Conservation (phyloP, 2,888 invertebrate genomes). For the Lymantria monacha region DNA sequence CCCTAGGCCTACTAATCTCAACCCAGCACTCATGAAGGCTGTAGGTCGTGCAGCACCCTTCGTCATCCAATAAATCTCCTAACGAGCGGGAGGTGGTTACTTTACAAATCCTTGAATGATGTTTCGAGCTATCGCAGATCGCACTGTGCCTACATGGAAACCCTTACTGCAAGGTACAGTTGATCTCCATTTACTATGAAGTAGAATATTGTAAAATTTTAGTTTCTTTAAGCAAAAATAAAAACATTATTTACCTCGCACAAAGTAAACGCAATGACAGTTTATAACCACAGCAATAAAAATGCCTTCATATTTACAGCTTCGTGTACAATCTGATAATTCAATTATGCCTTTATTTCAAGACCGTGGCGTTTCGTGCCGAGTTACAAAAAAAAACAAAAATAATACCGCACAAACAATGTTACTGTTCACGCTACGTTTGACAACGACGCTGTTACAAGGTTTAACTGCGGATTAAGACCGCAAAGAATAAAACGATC, state of each 20-base stretch:
- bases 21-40: no score
- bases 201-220: no score
- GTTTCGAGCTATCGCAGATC: no score
- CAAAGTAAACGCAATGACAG: slow-evolving; percentile 28
- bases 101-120: no score
- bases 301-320: slow-evolving; percentile 27
- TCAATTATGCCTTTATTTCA: slow-evolving; percentile 36
- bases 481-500: slow-evolving; percentile 1
- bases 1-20: no score
- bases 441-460: slow-evolving; percentile 21
- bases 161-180: no score
- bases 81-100: no score
- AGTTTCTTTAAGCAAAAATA: not conserved
- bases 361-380: slow-evolving; percentile 25
- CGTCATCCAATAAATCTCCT: no score
- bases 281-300: slow-evolving; percentile 28
- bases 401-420: slow-evolving; percentile 20
- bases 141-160: no score
- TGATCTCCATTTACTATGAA: no score
- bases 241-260: slow-evolving; percentile 5
- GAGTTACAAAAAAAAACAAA: slow-evolving; percentile 17
- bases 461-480: slow-evolving; percentile 21
- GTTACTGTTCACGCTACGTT: slow-evolving; percentile 30
- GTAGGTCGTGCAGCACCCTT: no score
- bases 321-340: slow-evolving; percentile 38